phyloP scores from a whole-genome alignment of 2,888 invertebrate species.

The Diarsia dahlii region DNA sequence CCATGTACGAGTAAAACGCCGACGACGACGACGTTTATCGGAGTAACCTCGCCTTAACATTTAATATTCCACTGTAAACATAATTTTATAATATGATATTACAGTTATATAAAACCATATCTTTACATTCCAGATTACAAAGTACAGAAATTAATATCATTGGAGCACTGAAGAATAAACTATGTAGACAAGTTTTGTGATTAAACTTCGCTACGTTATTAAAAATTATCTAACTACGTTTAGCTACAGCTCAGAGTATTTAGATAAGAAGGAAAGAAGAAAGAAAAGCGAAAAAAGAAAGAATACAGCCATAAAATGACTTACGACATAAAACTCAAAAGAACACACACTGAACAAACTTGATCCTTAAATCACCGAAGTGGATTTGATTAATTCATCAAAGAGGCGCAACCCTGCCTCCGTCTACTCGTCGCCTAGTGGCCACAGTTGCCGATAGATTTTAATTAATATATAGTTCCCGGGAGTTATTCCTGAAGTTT shows the following conservation, averaged over 20 bases:
- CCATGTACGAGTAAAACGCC: too few relatives aligned
- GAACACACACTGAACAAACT: slow-evolving; percentile 11
- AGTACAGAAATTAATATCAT: not conserved
- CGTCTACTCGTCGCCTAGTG: slow-evolving; percentile 41
- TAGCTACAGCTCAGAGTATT: not conserved
- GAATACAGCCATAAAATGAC: not conserved
- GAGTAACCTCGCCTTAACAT: too few relatives aligned
- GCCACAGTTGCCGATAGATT: slow-evolving; percentile 72
- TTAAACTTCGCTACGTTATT: not conserved
- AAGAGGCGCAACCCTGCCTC: slow-evolving; percentile 36
- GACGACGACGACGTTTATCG: too few relatives aligned
- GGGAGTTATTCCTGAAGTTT: slow-evolving; percentile 73
- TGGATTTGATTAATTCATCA: slow-evolving; percentile 61
- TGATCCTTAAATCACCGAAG: slow-evolving; percentile 44
- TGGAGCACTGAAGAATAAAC: too few relatives aligned
- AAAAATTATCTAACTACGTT: not conserved
- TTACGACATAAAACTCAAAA: slow-evolving; percentile 9
- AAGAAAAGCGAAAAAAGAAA: too few relatives aligned
- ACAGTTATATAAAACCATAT: too few relatives aligned
- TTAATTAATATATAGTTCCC: slow-evolving; percentile 81
- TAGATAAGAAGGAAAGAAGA: too few relatives aligned
- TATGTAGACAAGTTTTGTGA: not conserved
- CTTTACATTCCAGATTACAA: not conserved
- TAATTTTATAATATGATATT: not conserved
- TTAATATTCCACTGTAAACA: not conserved